Base-by-base conservation (phyloP, 2,888 invertebrate species). In the Drosophila buzzatii region DNA sequence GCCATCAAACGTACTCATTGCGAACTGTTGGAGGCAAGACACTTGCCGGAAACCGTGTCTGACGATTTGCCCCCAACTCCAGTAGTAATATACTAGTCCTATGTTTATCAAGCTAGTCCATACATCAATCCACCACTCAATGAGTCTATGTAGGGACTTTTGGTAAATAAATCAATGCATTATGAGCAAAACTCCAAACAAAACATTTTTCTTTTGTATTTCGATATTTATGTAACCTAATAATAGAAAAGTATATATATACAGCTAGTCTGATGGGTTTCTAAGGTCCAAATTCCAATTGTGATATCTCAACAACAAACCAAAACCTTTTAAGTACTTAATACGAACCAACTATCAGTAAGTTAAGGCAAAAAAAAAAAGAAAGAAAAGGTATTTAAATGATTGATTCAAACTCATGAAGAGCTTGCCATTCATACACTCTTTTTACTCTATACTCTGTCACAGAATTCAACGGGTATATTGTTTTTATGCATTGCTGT, bases 1-100 rank as follows among this genome's bases (percentile, higher is more conserved):
- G 62, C 70, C 10, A 90, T 91, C 16, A 81, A 73, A 8, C 70
- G 74, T 31, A 62, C 76, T 20, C 69, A 45, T 9, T 91, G 91
- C 52, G 57, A 64, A 9, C 73, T 80, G n/a, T 12, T 72, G 16
- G 31, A 72, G 37, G 16, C 47, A 3, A 31, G 18, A 5, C 20
- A 18, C 20, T 18, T 60, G 8, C 59, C 59, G n/a, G 59, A 60
- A 18, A 55, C 27, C 1, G 27, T 39, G 27, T 55, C 37, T 12
- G n/a, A 39, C 27, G 3, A 39, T 7, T 12, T 41, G 12, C 55
- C 55, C 2, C 8, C 16, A 3, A 12, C 37, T 2, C 55, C 55
- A 7, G 12, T 39, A n/a, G 55, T 55, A 7, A 27, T 7, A 10
- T 55, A 6, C 27, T 55, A 41, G n/a, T 7, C 4, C 10, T 10